Conservation (phyloP, 2,113 vertebrate genomes). For the Pelecanus crispus region DNA sequence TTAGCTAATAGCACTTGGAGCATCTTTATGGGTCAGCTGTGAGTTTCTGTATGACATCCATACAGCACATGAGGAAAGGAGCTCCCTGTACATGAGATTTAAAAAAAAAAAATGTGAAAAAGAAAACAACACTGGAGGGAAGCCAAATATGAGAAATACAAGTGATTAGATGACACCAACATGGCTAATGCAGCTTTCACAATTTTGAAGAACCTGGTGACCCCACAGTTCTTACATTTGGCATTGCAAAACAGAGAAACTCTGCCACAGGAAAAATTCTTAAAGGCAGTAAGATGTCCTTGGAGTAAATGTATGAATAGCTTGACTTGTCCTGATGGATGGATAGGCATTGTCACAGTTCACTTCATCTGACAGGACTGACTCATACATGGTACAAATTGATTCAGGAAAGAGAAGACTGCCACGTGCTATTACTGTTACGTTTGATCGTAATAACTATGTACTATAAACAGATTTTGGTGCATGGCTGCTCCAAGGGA, state of each 20-base stretch:
- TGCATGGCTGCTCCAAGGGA: background rate
- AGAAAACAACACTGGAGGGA: background rate
- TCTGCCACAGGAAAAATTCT: background rate
- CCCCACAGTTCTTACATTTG: background rate
- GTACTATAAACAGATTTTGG: constrained; percentile 31
- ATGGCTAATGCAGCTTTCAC: background rate
- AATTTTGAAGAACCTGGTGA: background rate
- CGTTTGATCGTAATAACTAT: constrained; percentile 31
- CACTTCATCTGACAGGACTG: constrained; percentile 44
- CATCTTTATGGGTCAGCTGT: background rate
- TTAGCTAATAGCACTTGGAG: background rate
- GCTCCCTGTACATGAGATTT: background rate
- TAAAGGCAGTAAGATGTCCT: background rate
- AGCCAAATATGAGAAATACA: background rate
- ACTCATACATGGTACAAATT: constrained; percentile 5
- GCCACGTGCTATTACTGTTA: constrained; percentile 21
- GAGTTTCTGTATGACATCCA: background rate
- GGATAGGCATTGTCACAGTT: constrained; percentile 34
- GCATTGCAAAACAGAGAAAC: background rate
- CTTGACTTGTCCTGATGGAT: constrained; percentile 47
- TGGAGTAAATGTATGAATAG: background rate
- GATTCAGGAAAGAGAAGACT: constrained; percentile 35
- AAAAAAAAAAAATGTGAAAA: background rate
- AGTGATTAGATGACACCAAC: background rate
- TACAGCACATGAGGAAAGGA: background rate